Evolutionary conservation across 2,888 invertebrate species (phyloP), one percentile per base, ranked within the genome.

Genomic region (Syritta pipiens): DNA sequence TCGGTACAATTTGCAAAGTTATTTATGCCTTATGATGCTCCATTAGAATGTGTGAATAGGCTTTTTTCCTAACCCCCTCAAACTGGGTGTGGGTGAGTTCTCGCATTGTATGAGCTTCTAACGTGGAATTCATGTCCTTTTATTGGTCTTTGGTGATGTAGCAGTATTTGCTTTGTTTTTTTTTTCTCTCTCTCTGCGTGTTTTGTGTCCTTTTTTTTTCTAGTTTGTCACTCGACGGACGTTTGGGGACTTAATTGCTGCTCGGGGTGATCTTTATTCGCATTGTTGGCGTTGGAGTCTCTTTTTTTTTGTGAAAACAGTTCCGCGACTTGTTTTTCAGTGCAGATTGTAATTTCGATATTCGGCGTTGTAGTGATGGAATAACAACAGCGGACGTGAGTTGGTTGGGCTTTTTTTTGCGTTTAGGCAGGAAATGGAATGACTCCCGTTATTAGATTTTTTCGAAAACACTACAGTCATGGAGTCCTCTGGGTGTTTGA

Each of bases 1-100:
- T 77, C 46, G 72, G 76, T 59, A 72, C 77, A 77, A 72, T 77
- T 77, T 77, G 72, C 60, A 65, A 72, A 65, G 77, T 77, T 77
- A 77, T 77, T 77, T 77, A 77, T 77, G 77, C 65, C 72, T 77
- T 65, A 72, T 67, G 72, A 72, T 67, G 60, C 65, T 67, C 72
- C 65, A 72, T 77, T 72, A 72, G 77, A 65, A 77, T 77, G 77
- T 77, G 77, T 77, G 77, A 77, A 77, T 77, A 42, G 72, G 77
- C 72, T 53, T 42, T 77, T 75, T 75, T 55, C 19, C 9, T 9
- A n/a, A n/a, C n/a, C 3, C 7, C 14, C 22, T 20, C 32, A 24
- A 9, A n/a, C n/a, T n/a, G n/a, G n/a, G n/a, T n/a, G n/a, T n/a
- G n/a, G n/a, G n/a, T n/a, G n/a, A n/a, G n/a, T 19, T 10, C 12